Evolutionary conservation across 92 coral and sea anemone genomes (phyloP).

Genomic region (Bergia sp.): DNA sequence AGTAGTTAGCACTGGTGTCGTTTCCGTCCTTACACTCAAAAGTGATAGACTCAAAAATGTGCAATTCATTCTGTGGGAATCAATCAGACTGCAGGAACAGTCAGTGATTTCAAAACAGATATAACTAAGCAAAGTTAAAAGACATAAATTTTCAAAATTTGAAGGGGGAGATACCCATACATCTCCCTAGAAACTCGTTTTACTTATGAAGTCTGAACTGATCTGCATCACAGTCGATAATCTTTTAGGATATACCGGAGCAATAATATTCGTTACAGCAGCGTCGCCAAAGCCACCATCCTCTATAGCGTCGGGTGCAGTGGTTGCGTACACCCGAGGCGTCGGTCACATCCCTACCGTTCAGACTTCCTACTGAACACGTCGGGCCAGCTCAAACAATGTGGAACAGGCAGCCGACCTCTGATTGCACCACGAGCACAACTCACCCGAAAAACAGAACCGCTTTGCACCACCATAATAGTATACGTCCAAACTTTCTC

Average conservation of each 20-base stretch:
- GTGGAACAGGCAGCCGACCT: conserved; percentile 47
- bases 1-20: too few species aligned
- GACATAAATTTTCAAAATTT: too few species aligned
- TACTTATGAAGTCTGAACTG: conserved; percentile 34
- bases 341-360: conserved; percentile 37
- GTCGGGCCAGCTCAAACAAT: conserved; percentile 44
- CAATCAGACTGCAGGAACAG: too few species aligned
- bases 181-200: neutral
- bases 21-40: too few species aligned
- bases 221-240: conserved; percentile 38
- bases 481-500: conserved; percentile 46
- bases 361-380: conserved; percentile 38
- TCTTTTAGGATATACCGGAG: conserved; percentile 37
- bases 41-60: too few species aligned
- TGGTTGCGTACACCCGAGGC: conserved; percentile 39
- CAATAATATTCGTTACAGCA: conserved; percentile 43
- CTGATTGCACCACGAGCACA: conserved; percentile 53
- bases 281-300: conserved; percentile 49
- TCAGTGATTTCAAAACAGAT: too few species aligned
- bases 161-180: neutral
- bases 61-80: too few species aligned
- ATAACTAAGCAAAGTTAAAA: too few species aligned
- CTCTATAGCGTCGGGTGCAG: conserved; percentile 46
- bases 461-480: conserved; percentile 52
- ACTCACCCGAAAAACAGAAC: conserved; percentile 40